Conservation (phyloP, 2,113 vertebrate genomes). For the Scytalopus superciliaris region DNA sequence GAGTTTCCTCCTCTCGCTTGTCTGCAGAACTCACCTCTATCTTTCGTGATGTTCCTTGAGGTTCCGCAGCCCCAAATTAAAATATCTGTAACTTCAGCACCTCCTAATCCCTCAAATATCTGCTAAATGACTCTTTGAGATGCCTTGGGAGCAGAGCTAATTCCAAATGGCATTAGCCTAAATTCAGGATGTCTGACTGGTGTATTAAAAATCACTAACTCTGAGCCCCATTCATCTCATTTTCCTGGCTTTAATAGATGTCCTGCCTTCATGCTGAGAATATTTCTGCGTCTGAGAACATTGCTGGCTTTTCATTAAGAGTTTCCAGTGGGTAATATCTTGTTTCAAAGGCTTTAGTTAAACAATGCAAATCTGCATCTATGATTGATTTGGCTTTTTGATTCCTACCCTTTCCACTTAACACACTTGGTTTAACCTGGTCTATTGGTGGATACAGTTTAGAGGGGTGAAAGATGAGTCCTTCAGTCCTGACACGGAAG, state of each 20-base stretch:
- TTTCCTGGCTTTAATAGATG: conserved; percentile 26
- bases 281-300: conserved; percentile 34
- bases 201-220: conserved; percentile 23
- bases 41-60: neutral
- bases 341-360: conserved; percentile 32
- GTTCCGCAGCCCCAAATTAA: neutral
- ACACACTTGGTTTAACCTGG: neutral
- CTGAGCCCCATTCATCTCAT: conserved; percentile 15
- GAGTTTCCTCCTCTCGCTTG: neutral
- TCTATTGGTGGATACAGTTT: neutral
- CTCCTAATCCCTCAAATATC: conserved; percentile 4
- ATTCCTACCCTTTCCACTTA: neutral
- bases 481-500: neutral
- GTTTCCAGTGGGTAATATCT: conserved; percentile 19
- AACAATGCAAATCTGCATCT: neutral
- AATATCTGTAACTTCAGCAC: neutral
- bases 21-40: neutral
- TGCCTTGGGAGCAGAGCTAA: conserved; percentile 30
- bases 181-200: neutral
- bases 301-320: conserved; percentile 14
- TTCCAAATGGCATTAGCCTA: conserved; percentile 21
- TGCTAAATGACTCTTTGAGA: conserved; percentile 33
- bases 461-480: neutral
- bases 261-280: conserved; percentile 21
- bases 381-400: conserved; percentile 14